These are phyloP conservation scores for Serilophus lunatus DNA, from an alignment of 2,113 vertebrate genomes.

Conservation along the genomic window DNA sequence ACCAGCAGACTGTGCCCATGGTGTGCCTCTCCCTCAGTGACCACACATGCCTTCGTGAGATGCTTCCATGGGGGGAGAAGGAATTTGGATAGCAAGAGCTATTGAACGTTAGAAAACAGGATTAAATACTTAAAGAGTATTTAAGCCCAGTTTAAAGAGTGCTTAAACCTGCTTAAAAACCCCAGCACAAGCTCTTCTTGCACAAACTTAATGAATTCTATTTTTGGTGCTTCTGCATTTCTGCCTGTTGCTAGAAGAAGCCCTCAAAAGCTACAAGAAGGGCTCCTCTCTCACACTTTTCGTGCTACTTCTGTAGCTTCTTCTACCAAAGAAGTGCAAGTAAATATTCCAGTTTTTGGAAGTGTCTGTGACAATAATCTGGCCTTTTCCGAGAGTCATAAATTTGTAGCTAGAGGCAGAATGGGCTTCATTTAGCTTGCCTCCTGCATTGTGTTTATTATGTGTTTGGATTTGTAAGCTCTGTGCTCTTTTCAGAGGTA, in stretches of 20 bases:
- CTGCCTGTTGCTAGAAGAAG: neutral
- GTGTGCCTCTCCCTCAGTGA: neutral
- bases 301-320: neutral
- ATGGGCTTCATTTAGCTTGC: neutral
- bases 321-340: neutral
- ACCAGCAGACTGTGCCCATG: fast-evolving
- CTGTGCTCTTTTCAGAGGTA: neutral
- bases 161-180: neutral
- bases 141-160: neutral
- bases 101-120: neutral
- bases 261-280: neutral
- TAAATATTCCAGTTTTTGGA: neutral
- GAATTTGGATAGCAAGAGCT: neutral
- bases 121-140: neutral
- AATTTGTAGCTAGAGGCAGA: neutral
- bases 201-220: neutral
- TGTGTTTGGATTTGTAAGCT: neutral
- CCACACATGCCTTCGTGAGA: neutral
- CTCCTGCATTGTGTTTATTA: neutral
- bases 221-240: neutral
- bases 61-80: neutral
- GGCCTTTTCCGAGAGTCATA: neutral
- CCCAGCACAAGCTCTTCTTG: neutral
- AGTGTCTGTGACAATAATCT: neutral
- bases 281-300: neutral